Evolutionary conservation across 2,113 vertebrate genomes (phyloP).

Genomic region (Chauna torquata): DNA sequence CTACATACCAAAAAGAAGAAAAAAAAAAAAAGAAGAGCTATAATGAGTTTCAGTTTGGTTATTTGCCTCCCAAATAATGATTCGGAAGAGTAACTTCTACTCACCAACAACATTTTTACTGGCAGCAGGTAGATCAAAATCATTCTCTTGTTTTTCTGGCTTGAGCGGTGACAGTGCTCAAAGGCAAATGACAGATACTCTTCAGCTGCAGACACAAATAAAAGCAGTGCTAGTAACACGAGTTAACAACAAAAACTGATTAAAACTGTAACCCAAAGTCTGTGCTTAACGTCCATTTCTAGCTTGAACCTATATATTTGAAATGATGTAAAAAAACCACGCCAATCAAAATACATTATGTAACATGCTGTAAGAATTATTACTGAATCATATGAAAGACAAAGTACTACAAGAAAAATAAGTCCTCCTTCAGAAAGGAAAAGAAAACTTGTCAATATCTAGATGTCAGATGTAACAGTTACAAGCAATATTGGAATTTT

Average conservation of each 20-base stretch:
- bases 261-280: background rate
- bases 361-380: background rate
- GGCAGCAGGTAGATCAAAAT: slow-evolving; percentile 96
- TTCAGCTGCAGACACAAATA: slow-evolving; percentile 81
- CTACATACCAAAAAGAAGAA: background rate
- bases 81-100: background rate
- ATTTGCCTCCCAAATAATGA: background rate
- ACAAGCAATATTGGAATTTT: background rate
- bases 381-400: background rate
- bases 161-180: slow-evolving; percentile 89
- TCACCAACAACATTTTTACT: slow-evolving; percentile 97
- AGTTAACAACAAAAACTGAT: background rate
- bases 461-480: background rate
- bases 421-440: background rate
- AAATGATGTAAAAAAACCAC: background rate
- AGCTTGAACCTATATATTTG: background rate
- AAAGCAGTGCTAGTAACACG: background rate
- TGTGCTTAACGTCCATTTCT: background rate
- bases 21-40: background rate
- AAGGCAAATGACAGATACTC: slow-evolving; percentile 94
- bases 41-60: background rate
- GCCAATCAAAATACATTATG: background rate
- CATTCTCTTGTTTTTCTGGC: slow-evolving; percentile 98
- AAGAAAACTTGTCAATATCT: background rate
- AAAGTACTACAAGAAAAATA: background rate